Conservation (phyloP, 2,888 invertebrate genomes). For the Platycheirus albimanus region DNA sequence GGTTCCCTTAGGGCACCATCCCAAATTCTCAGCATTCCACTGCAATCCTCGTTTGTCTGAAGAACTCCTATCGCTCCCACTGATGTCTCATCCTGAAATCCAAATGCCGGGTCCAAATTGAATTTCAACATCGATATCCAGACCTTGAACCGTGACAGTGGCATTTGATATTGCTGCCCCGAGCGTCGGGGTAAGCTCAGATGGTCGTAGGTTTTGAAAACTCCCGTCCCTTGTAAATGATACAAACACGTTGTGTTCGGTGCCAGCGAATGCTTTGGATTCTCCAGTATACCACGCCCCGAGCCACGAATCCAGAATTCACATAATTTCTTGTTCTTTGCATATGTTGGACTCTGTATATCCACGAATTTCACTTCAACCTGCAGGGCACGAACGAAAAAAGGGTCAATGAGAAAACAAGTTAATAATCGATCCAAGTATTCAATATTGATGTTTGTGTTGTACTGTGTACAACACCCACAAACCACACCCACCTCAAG, state of each 20-base stretch:
- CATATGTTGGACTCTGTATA: slow-evolving; percentile 91
- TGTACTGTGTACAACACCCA: too few relatives aligned
- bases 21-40: slow-evolving; percentile 93
- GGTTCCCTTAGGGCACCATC: slow-evolving; percentile 91
- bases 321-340: slow-evolving; percentile 92
- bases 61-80: slow-evolving; percentile 81
- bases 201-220: slow-evolving; percentile 84
- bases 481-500: slow-evolving; percentile 87
- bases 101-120: slow-evolving; percentile 88
- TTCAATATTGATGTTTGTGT: too few relatives aligned
- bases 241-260: slow-evolving; percentile 95
- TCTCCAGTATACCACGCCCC: slow-evolving; percentile 90
- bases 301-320: slow-evolving; percentile 94
- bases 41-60: slow-evolving; percentile 89
- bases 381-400: slow-evolving; percentile 68
- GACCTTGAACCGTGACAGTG: slow-evolving; percentile 88
- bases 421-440: slow-evolving; percentile 76
- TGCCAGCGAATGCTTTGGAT: slow-evolving; percentile 92
- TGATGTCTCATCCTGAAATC: slow-evolving; percentile 80
- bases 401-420: slow-evolving; percentile 19
- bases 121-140: slow-evolving; percentile 95
- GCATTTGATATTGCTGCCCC: slow-evolving; percentile 82
- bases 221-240: slow-evolving; percentile 87
- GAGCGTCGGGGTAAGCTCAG: slow-evolving; percentile 85
- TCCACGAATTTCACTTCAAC: slow-evolving; percentile 92